Base-by-base conservation (phyloP, 30 jellyfish, hydroid and myxozoan genomes). In the Sanderia malayensis region DNA sequence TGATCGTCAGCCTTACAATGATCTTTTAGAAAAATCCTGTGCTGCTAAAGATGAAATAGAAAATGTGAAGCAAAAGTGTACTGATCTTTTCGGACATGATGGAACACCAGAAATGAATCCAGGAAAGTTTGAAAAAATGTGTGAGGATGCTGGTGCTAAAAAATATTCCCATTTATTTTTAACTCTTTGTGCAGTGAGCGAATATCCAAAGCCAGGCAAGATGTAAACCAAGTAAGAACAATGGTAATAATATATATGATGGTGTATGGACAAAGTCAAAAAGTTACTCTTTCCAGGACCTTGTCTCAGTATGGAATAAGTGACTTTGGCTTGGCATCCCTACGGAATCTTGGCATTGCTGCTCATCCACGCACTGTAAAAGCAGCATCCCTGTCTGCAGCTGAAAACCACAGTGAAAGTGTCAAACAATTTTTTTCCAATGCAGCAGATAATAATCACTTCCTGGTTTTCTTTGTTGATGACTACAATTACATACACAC, bases 321-420 rank as follows among this genome's bases (percentile, higher is more conserved):
- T 68, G 10, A 37, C 13, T 37, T 4, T 37, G 52, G 52, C 6
- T 37, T 37, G 52, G 52, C 52, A 6, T 37, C 60, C 20, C 32
- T 71, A 0, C 27, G 83, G 19, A 71, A 71, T 23, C 60, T 71
- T 4, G 73, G 83, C 11, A 71, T 71, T 17, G 83, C 72, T 17
- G 83, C 83, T 17, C 61, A 71, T 57, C 83, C 83, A 17, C 63
- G 83, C 11, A 71, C 70, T 70, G 70, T 57, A 30, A 71, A 71
- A 29, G 10, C 69, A 17, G 83, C 71, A 49, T 13, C 83, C 19
- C 46, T 18, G 47, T 52, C 83, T 11, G 21, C 83, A 0, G 63
- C 83, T 25, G 22, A 71, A 10, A 71, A 57, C 57, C 83, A 71
- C 31, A 32, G 24, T 3, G 61, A 25, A 6, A 31, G 15, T 21